Base-by-base conservation (phyloP, 2,113 vertebrate species). In the Lasiurus borealis region DNA sequence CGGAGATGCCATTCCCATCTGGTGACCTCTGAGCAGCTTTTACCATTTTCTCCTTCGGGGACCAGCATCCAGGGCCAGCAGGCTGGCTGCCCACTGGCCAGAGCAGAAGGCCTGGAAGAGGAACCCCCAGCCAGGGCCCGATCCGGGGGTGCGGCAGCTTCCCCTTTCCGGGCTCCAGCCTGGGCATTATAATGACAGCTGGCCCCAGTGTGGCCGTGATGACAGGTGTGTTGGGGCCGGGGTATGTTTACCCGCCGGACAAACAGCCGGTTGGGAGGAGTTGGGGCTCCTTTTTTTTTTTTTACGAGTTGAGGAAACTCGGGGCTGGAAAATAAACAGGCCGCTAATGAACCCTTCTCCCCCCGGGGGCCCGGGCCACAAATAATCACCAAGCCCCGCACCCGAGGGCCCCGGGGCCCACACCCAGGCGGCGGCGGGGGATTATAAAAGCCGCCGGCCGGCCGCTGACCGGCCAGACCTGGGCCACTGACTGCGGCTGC, bases 251-350 rank as follows among this genome's bases (percentile, higher is more conserved):
- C 95, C 92, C 95, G 95, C 80, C 87, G 94, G 95, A 97, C 95
- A 97, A 97, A 95, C 2, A 96, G 88, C 93, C 92, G 80, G n/a
- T 62, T 96, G 97, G 94, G 69, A 18, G 14, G 92, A 97, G 96
- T 96, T 78, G 88, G 66, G 78, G n/a, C n/a, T n/a, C n/a, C 90
- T 57, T 54, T 96, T 97, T 97, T 97, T 88, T 57, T 54, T 96
- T 97, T 97, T 97, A 97, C 71, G 97, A 96, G 97, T 95, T 76
- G 97, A 97, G 96, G 96, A 93, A n/a, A 97, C 94, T 92, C 90
- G 0, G 50, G 31, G 59, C 75, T 91, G 93, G 92, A 96, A 96
- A 94, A 96, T 96, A 97, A 97, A 97, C 96, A 97, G 88, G 48
- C 31, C 3, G 88, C 75, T 97, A 97, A 97, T 97, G 94, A 97